Percentiles rank a stretch among this genome's conserved stretches.
Evolutionary conservation across 1,140 invertebrate species (phyloP).

Genomic region (Heliconius himera): DNA sequence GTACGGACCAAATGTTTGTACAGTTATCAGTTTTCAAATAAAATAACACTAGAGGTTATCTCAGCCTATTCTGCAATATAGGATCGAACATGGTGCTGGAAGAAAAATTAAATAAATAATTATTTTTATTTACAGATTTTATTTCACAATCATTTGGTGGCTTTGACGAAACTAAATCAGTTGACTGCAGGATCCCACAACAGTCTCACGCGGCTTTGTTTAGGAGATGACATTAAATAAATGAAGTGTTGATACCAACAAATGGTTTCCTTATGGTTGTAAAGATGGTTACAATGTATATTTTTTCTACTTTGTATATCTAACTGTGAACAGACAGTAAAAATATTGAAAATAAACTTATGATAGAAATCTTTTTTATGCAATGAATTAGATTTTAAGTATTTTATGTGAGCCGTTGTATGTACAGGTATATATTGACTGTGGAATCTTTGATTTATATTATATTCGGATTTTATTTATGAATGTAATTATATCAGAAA

Average conservation of each 20-base stretch:
- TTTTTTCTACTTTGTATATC: constrained; percentile 79
- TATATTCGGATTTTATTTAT: constrained; percentile 15
- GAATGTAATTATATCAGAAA: constrained; percentile 11
- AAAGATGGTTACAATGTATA: constrained; percentile 72
- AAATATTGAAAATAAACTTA: constrained; percentile 57
- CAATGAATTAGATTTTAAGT: constrained; percentile 61
- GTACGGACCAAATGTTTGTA: no score
- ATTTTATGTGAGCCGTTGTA: constrained; percentile 48
- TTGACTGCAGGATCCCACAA: constrained; percentile 26
- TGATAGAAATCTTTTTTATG: constrained; percentile 60
- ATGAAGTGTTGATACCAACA: constrained; percentile 26
- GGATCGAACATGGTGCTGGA: background rate
- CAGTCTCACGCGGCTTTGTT: constrained; percentile 26
- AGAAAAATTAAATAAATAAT: background rate
- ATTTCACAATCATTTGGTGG: constrained; percentile 43
- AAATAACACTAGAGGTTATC: no score
- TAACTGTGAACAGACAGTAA: constrained; percentile 58
- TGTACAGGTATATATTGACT: constrained; percentile 37
- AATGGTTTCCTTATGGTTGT: constrained; percentile 45
- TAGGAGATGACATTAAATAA: constrained; percentile 18
- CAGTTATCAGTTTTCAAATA: no score
- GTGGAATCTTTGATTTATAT: constrained; percentile 1
- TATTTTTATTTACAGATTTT: constrained; percentile 44
- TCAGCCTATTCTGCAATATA: background rate
- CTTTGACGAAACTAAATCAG: constrained; percentile 34